Base-by-base conservation (phyloP, 92 coral and sea anemone species). In the Siderastrea radians region DNA sequence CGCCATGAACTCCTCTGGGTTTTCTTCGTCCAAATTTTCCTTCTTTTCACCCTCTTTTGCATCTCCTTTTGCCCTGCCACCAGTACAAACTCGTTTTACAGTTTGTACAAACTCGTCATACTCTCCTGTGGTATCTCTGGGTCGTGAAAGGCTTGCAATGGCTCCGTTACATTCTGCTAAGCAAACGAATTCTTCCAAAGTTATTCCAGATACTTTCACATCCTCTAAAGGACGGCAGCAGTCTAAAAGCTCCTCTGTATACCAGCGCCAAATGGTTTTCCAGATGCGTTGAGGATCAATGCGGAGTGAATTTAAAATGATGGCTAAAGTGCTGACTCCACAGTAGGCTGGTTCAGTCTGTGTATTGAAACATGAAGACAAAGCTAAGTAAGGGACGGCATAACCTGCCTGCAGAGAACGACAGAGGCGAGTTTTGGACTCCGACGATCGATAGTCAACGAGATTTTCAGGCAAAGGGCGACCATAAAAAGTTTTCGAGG, bases 261-360 rank as follows among this genome's bases (percentile, higher is more conserved):
- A 97, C 99, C 99, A 97, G 1, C 99, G 90, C 97, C 99, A 95
- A 46, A 98, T 93, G 6, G 97, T 94, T 91, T 92, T 95, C 99
- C 99, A 93, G 7, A 95, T 68, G n/a, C 95, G 80, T 54, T 91
- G 96, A 1, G 98, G 98, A 68, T 95, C 98, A 19, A 97, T 93
- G n/a, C 95, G 91, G 49, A 97, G 87, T n/a, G 98, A 93, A 72
- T 97, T 97, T 58, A 97, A 82, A 60, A 91, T 91, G 60, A 97
- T 97, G 2, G 96, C 98, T 7, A 97, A 77, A 10, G 99, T 95
- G 6, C 98, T 89, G 11, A 95, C 68, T 5, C 99, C 99, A 64
- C 99, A 97, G 74, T 92, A 96, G 4, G 99, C 96, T 1, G 99
- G 99, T 62, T 97, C 99, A 0, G 95, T 90, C 81, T 97, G 99